phyloP scores from a whole-genome alignment of 2,113 vertebrate species.

The Tenrec ecaudatus region DNA sequence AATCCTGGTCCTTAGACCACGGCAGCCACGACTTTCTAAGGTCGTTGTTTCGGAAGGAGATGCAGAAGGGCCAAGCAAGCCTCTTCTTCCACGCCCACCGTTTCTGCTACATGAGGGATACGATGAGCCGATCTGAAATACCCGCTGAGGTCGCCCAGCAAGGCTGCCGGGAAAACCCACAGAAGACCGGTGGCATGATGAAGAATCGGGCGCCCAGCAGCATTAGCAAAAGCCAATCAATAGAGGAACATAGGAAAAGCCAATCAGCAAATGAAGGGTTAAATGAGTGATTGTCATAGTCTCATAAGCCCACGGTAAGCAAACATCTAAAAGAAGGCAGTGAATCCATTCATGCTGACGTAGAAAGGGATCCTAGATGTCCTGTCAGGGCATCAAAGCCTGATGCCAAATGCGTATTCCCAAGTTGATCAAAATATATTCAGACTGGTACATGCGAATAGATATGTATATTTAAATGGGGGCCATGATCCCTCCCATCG shows the following conservation, averaged over 20 bases:
- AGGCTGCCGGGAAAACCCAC: conserved; percentile 39
- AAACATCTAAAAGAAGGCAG: conserved; percentile 25
- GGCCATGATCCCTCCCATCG: too few species aligned
- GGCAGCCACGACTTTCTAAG: background rate
- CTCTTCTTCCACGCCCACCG: background rate
- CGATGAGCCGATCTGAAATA: conserved; percentile 24
- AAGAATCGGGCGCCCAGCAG: conserved; percentile 12
- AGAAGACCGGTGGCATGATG: background rate
- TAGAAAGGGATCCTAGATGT: background rate
- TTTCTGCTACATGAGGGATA: background rate
- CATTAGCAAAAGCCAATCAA: conserved; percentile 48
- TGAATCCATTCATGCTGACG: conserved; percentile 34
- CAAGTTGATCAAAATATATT: conserved; percentile 17
- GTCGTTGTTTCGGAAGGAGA: conserved; percentile 45
- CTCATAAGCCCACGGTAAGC: background rate
- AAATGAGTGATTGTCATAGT: conserved; percentile 42
- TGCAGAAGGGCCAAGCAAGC: background rate
- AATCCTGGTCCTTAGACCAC: background rate
- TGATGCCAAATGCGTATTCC: background rate
- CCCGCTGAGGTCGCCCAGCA: conserved; percentile 33
- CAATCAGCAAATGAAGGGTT: conserved; percentile 1
- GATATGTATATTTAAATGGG: too few species aligned
- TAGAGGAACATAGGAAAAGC: conserved; percentile 17
- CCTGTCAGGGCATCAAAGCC: conserved; percentile 58
- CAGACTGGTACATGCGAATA: background rate